These are phyloP conservation scores for Mesaphorura yosii DNA, from an alignment of 1,140 invertebrate genomes.

Conservation along the genomic window DNA sequence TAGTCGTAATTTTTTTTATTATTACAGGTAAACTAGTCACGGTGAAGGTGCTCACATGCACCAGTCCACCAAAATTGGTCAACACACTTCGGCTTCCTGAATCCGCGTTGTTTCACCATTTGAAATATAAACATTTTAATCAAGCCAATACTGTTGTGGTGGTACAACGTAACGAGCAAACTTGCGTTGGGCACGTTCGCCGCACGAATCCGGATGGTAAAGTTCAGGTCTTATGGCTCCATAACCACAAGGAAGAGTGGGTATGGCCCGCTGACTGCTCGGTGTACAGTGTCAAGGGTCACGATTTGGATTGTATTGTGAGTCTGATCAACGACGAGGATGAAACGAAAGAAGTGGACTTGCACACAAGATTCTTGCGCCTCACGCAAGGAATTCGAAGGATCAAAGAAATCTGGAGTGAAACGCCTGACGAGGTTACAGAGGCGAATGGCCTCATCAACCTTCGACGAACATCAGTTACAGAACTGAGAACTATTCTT, in stretches of 20 bases:
- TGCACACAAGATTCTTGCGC: too few species aligned
- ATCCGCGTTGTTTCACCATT: not conserved
- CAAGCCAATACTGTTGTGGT: not conserved
- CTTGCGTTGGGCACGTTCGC: not conserved
- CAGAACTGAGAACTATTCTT: too few species aligned
- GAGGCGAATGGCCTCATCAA: too few species aligned
- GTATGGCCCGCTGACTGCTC: constrained; percentile 1
- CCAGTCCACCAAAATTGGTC: not conserved
- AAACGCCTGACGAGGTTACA: too few species aligned
- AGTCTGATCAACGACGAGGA: not conserved
- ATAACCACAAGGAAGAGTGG: constrained; percentile 1
- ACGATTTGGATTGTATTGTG: constrained; percentile 4
- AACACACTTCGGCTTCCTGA: not conserved
- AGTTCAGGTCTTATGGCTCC: not conserved
- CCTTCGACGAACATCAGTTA: too few species aligned
- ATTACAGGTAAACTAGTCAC: not conserved
- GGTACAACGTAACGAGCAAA: not conserved
- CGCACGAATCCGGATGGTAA: not conserved
- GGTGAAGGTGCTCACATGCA: not conserved
- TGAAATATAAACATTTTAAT: not conserved
- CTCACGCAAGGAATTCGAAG: too few species aligned
- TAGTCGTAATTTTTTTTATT: not conserved
- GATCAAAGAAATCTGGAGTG: too few species aligned
- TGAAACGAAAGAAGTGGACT: too few species aligned
- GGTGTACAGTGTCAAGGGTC: not conserved